phyloP scores from a whole-genome alignment of 1,140 invertebrate species.

The Vanessa atalanta region DNA sequence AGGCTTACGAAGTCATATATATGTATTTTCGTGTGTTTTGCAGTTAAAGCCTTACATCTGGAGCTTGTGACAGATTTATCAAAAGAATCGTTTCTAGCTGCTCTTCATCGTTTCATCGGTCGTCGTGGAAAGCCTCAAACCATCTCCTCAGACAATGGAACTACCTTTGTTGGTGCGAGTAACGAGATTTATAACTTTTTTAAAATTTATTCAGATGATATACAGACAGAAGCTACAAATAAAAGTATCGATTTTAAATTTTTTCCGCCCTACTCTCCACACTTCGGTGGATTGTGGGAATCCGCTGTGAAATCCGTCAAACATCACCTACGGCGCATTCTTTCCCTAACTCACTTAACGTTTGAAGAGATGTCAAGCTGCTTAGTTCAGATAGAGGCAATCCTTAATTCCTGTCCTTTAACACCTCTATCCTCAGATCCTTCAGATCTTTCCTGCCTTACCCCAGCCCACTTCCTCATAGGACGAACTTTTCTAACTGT shows the following conservation, averaged over 20 bases:
- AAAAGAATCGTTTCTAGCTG: constrained; percentile 21
- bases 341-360: constrained; percentile 39
- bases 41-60: constrained; percentile 37
- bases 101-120: constrained; percentile 32
- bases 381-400: constrained; percentile 51
- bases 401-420: constrained; percentile 51
- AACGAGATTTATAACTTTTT: constrained; percentile 2
- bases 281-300: constrained; percentile 50
- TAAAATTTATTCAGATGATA: background rate
- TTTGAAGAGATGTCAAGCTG: constrained; percentile 60
- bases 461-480: constrained; percentile 56
- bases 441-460: constrained; percentile 43
- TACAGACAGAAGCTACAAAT: background rate
- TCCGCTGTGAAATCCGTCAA: constrained; percentile 49
- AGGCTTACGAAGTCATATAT: constrained; percentile 52
- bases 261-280: constrained; percentile 40
- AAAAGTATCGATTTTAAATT: constrained; percentile 11
- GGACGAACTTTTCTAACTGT: constrained; percentile 41
- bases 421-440: constrained; percentile 45
- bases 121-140: constrained; percentile 33
- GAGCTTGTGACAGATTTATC: constrained; percentile 36
- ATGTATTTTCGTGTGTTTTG: constrained; percentile 40
- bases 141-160: constrained; percentile 36
- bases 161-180: constrained; percentile 5
- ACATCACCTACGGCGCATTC: constrained; percentile 40